Base-by-base conservation (phyloP, 2,797 vertebrate species). In the Neosalanx taihuensis region DNA sequence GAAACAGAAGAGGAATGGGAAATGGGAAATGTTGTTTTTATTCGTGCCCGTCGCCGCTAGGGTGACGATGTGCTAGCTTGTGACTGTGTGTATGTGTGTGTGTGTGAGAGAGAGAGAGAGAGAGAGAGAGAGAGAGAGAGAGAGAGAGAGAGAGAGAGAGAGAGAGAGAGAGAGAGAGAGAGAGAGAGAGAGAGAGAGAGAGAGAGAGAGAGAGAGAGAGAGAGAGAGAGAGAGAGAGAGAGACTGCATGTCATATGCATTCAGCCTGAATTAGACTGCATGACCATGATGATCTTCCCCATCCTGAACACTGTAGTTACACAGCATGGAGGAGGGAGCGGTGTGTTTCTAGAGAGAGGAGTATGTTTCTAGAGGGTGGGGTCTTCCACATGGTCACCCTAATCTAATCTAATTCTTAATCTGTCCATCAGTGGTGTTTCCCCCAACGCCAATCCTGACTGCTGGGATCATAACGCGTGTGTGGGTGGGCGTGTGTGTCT, bases 41-140 rank as follows among this genome's bases (percentile, higher is more conserved):
- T 64, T 73, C 26, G 86, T 84, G 85, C 83, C 71, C 67, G 30
- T 88, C 83, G 83, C 81, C 80, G 82, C 84, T 76, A 79, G 86
- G 84, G 79, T 81, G 70, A 67, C 65, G 49, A 30, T 46, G 2
- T 20, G 9, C 37, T 49, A 53, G 49, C 65, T n/a, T 15, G 65
- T 67, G 65, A 67, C 65, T 64, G 58, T 70, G 70, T 71, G 59
- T 67, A 60, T 59, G 23, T 67, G 46, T 59, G 53, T 6, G 23
- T 67, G 66, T 72, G 26, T 31, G 23, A 26, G 23, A 1, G 23
- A 26, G 23, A 26, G 23, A 26, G 23, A 26, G 23, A 26, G 1
- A 26, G 23, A 26, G 23, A 26, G 23, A 1, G 23, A 26, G 37
- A 72, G 46, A 60, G 29, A 68, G 41, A 72, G 29, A 72, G 23